These are phyloP conservation scores for Pipistrellus pygmaeus DNA, from an alignment of 2,797 vertebrate species.

Conservation along the genomic window DNA sequence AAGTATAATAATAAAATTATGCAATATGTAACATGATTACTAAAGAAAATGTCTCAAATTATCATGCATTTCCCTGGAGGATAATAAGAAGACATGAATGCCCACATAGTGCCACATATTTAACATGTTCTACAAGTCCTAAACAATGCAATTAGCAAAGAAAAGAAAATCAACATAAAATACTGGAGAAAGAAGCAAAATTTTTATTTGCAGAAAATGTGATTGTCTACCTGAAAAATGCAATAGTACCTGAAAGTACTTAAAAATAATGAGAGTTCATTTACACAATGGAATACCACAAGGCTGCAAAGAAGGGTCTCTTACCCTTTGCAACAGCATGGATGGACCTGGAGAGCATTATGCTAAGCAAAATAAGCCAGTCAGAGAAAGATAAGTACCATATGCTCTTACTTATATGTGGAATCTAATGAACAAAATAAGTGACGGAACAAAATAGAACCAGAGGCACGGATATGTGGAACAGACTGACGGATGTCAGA, in stretches of 20 bases:
- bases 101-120: background rate
- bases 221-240: conserved; percentile 14
- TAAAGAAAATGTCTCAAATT: conserved; percentile 5
- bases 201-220: conserved; percentile 30
- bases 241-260: background rate
- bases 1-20: conserved; percentile 52
- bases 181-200: background rate
- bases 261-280: background rate
- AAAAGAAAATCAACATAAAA: conserved; percentile 57
- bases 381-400: background rate
- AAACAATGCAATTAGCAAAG: conserved; percentile 38
- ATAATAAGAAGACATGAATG: background rate
- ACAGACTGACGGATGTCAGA: background rate
- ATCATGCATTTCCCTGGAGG: background rate
- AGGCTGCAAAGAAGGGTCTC: background rate
- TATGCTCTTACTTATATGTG: background rate
- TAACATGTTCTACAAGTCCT: background rate
- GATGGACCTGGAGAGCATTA: background rate
- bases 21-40: background rate
- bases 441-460: background rate
- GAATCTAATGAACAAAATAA: background rate
- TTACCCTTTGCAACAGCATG: background rate
- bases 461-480: background rate
- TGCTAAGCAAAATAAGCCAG: background rate
- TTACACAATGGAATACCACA: background rate